Evolutionary conservation across 2,797 vertebrate species (phyloP), one percentile per base, ranked within the genome.

Genomic region (Alectoris magna): DNA sequence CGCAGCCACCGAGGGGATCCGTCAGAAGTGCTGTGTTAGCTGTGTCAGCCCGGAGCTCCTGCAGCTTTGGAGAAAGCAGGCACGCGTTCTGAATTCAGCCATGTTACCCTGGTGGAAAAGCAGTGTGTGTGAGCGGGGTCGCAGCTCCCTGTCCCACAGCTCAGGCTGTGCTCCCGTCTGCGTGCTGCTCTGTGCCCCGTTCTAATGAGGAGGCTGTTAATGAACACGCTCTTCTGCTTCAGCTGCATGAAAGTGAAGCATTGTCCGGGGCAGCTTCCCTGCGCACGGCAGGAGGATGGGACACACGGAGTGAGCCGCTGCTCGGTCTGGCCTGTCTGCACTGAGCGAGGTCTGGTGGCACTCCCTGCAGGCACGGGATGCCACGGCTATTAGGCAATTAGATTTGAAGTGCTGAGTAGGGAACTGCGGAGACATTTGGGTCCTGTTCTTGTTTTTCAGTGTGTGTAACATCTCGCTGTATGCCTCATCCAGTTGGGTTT

Each of bases 141-240:
- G 86, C 22, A 91, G 84, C 34, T 81, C 75, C 79, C 59, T 24
- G 84, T 69, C 81, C 85, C 71, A 46, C 3, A 3, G 46, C 71
- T 76, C 64, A 31, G 84, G 23, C 70, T 70, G 3, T 0, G 39
- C 49, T 58, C 46, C 48, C 24, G 43, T 80, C 86, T 84, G 89
- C 72, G 55, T 39, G 0, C 76, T 83, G 84, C 41, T 91, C 60
- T 88, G 84, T 90, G 74, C 60, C 91, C 68, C 70, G 87, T 55
- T 34, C 55, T 95, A 71, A 60, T 62, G 63, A 38, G 89, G 93
- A 95, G 95, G 89, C 85, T 90, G 87, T 81, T 94, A 82, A 92
- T 88, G 94, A 92, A 91, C 91, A 93, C 53, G 71, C 53, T 86
- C 38, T 91, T 94, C 79, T 89, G 2, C 56, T 93, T 76, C 87